Evolutionary conservation across 1,140 invertebrate genomes (phyloP), one percentile per base, ranked within the genome.

Genomic region (Macrobrachium nipponense): DNA sequence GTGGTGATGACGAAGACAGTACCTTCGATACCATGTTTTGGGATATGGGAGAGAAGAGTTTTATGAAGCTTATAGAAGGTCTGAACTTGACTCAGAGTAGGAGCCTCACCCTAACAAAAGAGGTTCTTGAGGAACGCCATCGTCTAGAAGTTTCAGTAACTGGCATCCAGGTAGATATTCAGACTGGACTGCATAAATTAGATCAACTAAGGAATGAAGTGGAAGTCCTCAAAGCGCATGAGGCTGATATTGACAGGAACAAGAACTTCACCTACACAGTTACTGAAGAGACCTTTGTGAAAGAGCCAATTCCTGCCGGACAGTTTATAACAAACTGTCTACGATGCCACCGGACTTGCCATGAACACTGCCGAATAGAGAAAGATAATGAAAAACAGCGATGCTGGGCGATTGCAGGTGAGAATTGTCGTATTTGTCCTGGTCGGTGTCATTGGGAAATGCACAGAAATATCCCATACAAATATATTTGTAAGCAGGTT

Each of bases 71-170:
- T 59, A 5, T 78, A 18, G 44, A 78, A 15, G n/a, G 51, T 10
- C 76, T 78, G 15, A 23, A 7, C 2, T 17, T n/a, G n/a, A 58
- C 23, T 14, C 15, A 78, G 18, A 78, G 76, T 58, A 78, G 51
- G 76, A 78, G 76, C 23, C 76, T 78, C 44, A 17, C 59, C 23
- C 76, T 78, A 27, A 78, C 76, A n/a, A 17, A 78, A n/a, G 76
- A 78, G 44, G 76, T 78, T 23, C 76, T 78, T 76, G n/a, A n/a
- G n/a, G n/a, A n/a, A n/a, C n/a, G n/a, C n/a, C n/a, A n/a, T n/a
- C n/a, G n/a, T n/a, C n/a, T 78, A 51, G 27, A 76, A 43, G 27
- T 43, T 12, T 76, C 10, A 14, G 27, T 76, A 20, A 23, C 7
- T 20, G 44, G 73, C 27, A 51, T 76, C n/a, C 10, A 43, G n/a